A percentile compares a stretch with the other conserved stretches of the same genome.
Evolutionary conservation across 2,888 invertebrate species (phyloP).

Genomic region (Eurytoma californica): DNA sequence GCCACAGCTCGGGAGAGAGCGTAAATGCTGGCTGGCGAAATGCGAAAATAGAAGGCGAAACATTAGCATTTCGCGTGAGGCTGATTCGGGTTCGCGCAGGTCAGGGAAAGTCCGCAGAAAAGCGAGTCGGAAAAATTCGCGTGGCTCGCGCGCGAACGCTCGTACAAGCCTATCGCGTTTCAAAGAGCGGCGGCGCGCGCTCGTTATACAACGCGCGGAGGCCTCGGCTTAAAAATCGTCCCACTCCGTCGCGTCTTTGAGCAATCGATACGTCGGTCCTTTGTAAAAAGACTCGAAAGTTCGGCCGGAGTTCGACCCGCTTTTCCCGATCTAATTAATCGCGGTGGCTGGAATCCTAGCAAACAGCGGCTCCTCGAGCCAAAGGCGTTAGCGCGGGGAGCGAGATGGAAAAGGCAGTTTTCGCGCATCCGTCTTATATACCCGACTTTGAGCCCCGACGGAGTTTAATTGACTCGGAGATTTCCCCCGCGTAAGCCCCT

Average conservation of each 20-base stretch:
- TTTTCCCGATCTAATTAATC: conserved; percentile 33
- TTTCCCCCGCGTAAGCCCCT: conserved; percentile 36
- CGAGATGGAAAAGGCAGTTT: conserved; percentile 18
- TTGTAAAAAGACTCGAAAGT: neutral
- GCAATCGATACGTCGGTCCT: conserved; percentile 21
- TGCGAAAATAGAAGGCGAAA: conserved; percentile 1
- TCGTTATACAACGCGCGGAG: conserved; percentile 26
- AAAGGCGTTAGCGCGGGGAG: neutral
- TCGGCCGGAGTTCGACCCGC: neutral
- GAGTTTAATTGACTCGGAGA: conserved; percentile 51
- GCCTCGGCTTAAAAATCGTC: neutral
- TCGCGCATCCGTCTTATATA: conserved; percentile 31
- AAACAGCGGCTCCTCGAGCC: neutral
- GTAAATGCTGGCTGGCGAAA: neutral
- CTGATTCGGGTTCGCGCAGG: neutral
- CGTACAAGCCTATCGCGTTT: conserved; percentile 50
- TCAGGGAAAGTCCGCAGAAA: neutral
- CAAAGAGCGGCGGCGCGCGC: conserved; percentile 41
- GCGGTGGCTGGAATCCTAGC: neutral
- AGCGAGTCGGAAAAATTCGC: neutral
- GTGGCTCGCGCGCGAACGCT: neutral
- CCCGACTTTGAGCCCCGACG: conserved; percentile 28
- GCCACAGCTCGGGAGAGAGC: no score
- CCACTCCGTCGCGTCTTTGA: conserved; percentile 12
- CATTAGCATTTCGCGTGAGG: neutral